phyloP scores from a whole-genome alignment of 2,888 invertebrate genomes.

The Cosmopolites sordidus region DNA sequence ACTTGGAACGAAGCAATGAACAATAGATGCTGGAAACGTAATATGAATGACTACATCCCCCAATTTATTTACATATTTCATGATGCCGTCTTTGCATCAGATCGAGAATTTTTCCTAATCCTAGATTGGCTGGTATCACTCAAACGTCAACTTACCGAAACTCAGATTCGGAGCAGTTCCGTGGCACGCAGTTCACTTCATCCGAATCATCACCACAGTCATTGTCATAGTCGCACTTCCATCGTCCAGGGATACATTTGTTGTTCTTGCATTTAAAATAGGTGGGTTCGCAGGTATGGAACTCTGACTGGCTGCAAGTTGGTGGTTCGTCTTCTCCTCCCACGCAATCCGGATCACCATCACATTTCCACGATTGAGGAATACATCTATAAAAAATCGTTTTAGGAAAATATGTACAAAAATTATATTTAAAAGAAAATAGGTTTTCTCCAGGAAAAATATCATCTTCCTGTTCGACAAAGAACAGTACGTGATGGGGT shows the following conservation, averaged over 20 bases:
- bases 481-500: no score
- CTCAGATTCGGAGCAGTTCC: conserved; percentile 71
- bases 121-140: background rate
- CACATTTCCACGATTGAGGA: conserved; percentile 71
- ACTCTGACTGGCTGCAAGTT: conserved; percentile 55
- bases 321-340: conserved; percentile 76
- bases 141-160: conserved; percentile 42
- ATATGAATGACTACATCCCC: no score
- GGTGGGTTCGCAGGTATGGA: conserved; percentile 69
- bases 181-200: conserved; percentile 65
- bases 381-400: conserved; percentile 65
- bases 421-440: background rate
- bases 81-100: no score
- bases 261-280: conserved; percentile 72
- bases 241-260: conserved; percentile 56
- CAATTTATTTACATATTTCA: no score
- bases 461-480: no score
- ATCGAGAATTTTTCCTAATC: background rate
- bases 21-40: no score
- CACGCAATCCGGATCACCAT: conserved; percentile 75
- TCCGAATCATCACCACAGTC: conserved; percentile 80
- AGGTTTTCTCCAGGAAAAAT: no score
- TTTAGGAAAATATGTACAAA: no score
- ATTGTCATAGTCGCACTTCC: conserved; percentile 71
- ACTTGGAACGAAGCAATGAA: no score